Evolutionary conservation across 2,888 invertebrate genomes (phyloP).

Genomic region (Campopleginae sp.): DNA sequence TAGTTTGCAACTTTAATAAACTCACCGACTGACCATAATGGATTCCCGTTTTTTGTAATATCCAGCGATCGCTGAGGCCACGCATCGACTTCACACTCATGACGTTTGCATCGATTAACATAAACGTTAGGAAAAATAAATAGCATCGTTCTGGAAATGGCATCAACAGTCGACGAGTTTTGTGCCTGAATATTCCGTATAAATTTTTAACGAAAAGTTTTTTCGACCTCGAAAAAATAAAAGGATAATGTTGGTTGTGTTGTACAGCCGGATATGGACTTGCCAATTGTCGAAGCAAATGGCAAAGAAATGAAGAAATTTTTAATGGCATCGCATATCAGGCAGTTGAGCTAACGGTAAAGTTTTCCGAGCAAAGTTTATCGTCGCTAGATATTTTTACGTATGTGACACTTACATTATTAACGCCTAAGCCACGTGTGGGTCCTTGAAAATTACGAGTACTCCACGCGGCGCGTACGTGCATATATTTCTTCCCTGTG

Average conservation of each 20-base stretch:
- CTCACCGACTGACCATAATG: too few species aligned
- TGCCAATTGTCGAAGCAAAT: background rate
- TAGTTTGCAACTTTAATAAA: too few species aligned
- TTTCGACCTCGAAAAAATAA: background rate
- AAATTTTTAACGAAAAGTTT: background rate
- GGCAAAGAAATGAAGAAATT: constrained; percentile 9
- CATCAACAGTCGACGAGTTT: background rate
- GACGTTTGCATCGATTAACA: too few species aligned
- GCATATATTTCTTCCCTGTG: constrained; percentile 11
- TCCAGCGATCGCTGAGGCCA: too few species aligned
- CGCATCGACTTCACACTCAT: too few species aligned
- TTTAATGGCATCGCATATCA: background rate
- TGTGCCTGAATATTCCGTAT: background rate
- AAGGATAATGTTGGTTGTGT: background rate
- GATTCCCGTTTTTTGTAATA: too few species aligned
- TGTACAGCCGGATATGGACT: background rate
- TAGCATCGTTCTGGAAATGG: too few species aligned
- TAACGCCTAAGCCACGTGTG: constrained; percentile 22
- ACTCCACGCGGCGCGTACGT: constrained; percentile 16
- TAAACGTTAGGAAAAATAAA: too few species aligned
- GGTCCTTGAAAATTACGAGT: constrained; percentile 45
- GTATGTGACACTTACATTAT: constrained; percentile 22
- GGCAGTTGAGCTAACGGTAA: background rate
- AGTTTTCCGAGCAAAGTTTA: constrained; percentile 36
- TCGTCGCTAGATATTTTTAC: background rate